Conservation (phyloP, 2,113 vertebrate genomes). For the Scalopus aquaticus region DNA sequence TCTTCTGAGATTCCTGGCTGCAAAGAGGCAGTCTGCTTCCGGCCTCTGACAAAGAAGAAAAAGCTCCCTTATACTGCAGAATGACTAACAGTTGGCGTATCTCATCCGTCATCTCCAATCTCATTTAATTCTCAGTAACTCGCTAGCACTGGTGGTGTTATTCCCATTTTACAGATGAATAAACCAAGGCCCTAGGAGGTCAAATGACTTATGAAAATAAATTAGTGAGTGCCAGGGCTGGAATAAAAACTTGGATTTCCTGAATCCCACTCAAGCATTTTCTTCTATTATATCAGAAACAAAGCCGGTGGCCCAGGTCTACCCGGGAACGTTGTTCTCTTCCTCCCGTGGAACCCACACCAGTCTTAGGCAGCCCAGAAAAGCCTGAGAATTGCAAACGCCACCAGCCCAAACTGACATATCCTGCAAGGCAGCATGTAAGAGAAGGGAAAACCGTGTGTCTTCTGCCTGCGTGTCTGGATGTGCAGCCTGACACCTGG, state of each 20-base stretch:
- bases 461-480: not conserved
- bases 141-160: not conserved
- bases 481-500: not conserved
- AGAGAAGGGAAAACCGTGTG: not conserved
- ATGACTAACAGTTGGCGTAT: not conserved
- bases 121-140: not conserved
- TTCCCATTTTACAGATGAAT: not conserved
- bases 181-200: not conserved
- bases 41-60: constrained; percentile 83
- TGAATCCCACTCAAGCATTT: not conserved
- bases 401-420: not conserved
- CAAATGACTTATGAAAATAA: not conserved
- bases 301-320: not conserved
- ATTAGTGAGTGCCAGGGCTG: not conserved
- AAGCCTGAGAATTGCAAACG: not conserved
- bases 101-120: not conserved
- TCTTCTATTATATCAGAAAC: not conserved
- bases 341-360: not conserved
- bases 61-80: not conserved
- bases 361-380: not conserved
- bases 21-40: constrained; percentile 80
- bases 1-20: constrained; percentile 91
- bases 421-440: accelerated
- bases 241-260: not conserved
- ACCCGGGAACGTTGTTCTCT: not conserved